Conservation (phyloP, 2,797 vertebrate genomes). For the Benthosema pterotum region DNA sequence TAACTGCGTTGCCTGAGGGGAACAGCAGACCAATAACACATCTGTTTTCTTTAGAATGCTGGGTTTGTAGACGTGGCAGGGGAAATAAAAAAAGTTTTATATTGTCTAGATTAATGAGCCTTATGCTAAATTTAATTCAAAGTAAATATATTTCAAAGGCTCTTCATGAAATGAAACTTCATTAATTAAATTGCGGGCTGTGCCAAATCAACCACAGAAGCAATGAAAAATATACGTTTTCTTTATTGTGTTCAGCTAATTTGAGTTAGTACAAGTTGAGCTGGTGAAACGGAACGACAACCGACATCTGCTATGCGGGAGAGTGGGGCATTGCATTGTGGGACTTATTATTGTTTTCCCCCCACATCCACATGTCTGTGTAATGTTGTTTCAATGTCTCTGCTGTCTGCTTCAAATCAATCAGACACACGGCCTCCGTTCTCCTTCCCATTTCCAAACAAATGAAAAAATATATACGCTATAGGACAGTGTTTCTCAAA, state of each 20-base stretch:
- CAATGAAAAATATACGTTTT: neutral
- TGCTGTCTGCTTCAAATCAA: conserved; percentile 9
- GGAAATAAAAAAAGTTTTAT: conserved; percentile 29
- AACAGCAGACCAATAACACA: conserved; percentile 45
- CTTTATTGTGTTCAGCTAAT: neutral
- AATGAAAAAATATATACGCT: neutral
- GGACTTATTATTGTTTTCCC: conserved; percentile 28
- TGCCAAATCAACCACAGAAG: conserved; percentile 16
- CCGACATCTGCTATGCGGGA: neutral
- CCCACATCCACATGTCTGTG: neutral
- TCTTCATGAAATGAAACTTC: conserved; percentile 10
- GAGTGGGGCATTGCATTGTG: conserved; percentile 1
- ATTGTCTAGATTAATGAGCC: conserved; percentile 13
- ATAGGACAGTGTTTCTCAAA: too few relatives aligned
- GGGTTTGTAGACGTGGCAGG: conserved; percentile 37
- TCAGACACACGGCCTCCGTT: neutral
- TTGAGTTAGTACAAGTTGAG: neutral
- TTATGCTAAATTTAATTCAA: conserved; percentile 23
- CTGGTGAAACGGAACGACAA: conserved; percentile 13
- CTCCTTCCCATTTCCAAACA: neutral
- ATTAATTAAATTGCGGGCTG: neutral
- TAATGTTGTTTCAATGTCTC: conserved; percentile 11
- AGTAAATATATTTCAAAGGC: conserved; percentile 7
- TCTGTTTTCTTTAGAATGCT: conserved; percentile 42
- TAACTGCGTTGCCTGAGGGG: conserved; percentile 13